phyloP scores from a whole-genome alignment of 2,888 invertebrate genomes.

The Phaonia tiefii region DNA sequence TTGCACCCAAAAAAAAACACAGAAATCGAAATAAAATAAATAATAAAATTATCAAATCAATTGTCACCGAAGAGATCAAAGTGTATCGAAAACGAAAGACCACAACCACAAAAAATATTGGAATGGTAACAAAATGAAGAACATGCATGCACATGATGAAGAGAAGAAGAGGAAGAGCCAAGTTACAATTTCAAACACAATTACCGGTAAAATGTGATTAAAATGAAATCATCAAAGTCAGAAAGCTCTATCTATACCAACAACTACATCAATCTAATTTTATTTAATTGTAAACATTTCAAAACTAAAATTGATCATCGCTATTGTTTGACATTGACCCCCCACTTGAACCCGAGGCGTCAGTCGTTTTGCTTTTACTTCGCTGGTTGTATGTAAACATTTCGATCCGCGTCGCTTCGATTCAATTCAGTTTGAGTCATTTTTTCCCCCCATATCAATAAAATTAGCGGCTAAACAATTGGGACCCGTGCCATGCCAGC shows the following conservation, averaged over 20 bases:
- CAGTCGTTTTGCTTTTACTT: no score
- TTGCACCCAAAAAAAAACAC: slow-evolving; percentile 63
- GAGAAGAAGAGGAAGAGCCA: no score
- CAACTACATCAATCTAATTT: slow-evolving; percentile 12
- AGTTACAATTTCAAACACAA: background rate
- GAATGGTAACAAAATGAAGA: background rate
- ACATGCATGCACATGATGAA: no score
- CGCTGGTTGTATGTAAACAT: no score
- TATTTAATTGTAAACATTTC: slow-evolving; percentile 13
- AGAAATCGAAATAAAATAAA: slow-evolving; percentile 66
- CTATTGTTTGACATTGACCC: slow-evolving; percentile 28
- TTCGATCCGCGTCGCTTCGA: background rate
- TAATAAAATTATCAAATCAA: slow-evolving; percentile 76
- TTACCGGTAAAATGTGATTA: background rate
- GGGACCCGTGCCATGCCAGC: background rate
- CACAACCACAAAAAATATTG: slow-evolving; percentile 29
- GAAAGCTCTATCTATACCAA: background rate
- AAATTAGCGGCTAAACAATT: background rate
- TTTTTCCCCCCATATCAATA: background rate
- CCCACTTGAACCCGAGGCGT: background rate
- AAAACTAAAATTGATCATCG: slow-evolving; percentile 19
- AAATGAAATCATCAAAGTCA: slow-evolving; percentile 2
- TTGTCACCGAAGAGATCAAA: slow-evolving; percentile 75
- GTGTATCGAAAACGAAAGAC: slow-evolving; percentile 73
- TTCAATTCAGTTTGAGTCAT: background rate